Base-by-base conservation (phyloP, 1,140 invertebrate species). In the Mya arenaria region DNA sequence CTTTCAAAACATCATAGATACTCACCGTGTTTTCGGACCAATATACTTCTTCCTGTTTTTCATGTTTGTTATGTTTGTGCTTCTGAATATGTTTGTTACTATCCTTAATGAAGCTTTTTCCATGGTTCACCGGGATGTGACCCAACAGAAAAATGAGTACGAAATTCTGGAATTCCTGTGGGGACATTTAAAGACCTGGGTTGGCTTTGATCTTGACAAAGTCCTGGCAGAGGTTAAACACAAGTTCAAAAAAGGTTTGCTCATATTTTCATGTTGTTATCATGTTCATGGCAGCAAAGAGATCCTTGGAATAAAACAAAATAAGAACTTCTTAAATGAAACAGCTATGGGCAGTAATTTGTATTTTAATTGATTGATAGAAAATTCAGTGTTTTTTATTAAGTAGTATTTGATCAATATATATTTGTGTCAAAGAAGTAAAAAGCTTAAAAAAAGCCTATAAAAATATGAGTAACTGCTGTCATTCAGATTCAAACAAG, bases 101-200 rank as follows among this genome's bases (percentile, higher is more conserved):
- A 94, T 95, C 56, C 91, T 95, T 34, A 93, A 94, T 39, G 93
- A 93, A 58, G 92, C 93, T 0, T 95, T 95, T 88, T 86, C 86
- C 34, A 82, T 84, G 19, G 91, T 93, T n/a, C 85, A 90, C 19
- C 65, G 81, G 13, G 96, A 97, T 89, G 94, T 96, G 52, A 92
- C 93, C 15, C 92, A 93, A 32, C 93, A 95, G 81, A 93, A 92
- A 32, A 94, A 95, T 85, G 95, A 96, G 84, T 95, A 95, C 89
- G 94, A 95, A 88, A 94, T 96, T 84, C 93, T 94, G 4, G 93
- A 94, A 82, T 95, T 94, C 88, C 93, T 95, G 86, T 90, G 94
- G 83, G 66, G 75, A 81, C 44, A 84, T 13, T 84, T 90, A 13
- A 87, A 86, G 75, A 23, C 74, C 10, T 90, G 90, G 87, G 87